Base-by-base conservation (phyloP, 2,888 invertebrate species). In the Physocephala rufipes region DNA sequence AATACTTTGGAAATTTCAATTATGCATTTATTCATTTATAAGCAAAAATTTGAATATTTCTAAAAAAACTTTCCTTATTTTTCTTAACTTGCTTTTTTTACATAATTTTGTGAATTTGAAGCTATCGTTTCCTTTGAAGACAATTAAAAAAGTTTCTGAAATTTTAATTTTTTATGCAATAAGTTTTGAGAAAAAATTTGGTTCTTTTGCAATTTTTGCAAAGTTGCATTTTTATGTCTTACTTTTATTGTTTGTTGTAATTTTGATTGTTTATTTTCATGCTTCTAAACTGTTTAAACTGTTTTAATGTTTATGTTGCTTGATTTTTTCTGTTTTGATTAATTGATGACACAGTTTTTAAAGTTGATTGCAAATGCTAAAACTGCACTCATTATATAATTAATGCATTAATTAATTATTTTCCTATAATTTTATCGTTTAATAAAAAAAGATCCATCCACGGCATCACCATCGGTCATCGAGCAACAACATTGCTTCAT, bases 321-420 rank as follows among this genome's bases (percentile, higher is more conserved):
- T 36, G 5, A 4, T 9, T 28, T 30, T 61, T 26, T 68, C 36
- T 30, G n/a, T 51, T 19, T 26, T 53, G 58, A 19, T 51, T 28
- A 59, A 64, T 51, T 70, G 30, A 64, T 64, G 63, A 64, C 71
- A 71, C 73, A 73, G 73, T 75, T 73, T 76, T 74, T 70, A 74
- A 74, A 70, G 76, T 78, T 36, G 75, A 79, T 80, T 81, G 82
- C 82, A 81, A 81, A 81, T 81, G 81, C 81, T 81, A 81, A 76
- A 78, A 67, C 75, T 74, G 51, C 63, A 55, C 26, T 26, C 58
- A 58, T 53, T 21, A 15, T 24, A 30, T 49, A 51, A 51, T n/a
- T 47, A 19, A 65, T 28, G 30, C 15, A 53, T 58, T 47, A 19
- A 53, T 63, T 47, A 47, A 26, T 4, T 36, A 36, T 36, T 36